These are phyloP conservation scores for Nomada fucata DNA, from an alignment of 2,888 invertebrate species.

Conservation along the genomic window DNA sequence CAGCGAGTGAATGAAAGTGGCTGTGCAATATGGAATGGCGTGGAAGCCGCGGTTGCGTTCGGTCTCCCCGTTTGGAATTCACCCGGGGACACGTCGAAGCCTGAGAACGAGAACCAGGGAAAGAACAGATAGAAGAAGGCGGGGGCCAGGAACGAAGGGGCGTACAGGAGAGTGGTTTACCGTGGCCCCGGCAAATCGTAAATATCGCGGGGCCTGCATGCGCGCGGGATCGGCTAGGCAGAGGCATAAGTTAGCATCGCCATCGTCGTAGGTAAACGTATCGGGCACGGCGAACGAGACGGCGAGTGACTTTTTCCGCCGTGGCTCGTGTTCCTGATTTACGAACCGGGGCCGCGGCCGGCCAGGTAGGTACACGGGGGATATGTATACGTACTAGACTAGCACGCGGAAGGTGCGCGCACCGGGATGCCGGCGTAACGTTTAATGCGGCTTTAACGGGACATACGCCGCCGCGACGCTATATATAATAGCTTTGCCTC, in stretches of 20 bases:
- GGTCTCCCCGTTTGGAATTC: slow-evolving; percentile 10
- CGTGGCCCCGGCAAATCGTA: slow-evolving; percentile 77
- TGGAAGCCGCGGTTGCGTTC: background rate
- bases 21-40: slow-evolving; percentile 2
- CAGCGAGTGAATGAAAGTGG: slow-evolving; percentile 18
- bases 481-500: slow-evolving; percentile 50
- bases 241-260: slow-evolving; percentile 78
- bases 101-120: slow-evolving; percentile 21
- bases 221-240: slow-evolving; percentile 73
- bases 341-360: slow-evolving; percentile 65
- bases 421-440: slow-evolving; percentile 63
- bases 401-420: slow-evolving; percentile 71
- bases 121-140: slow-evolving; percentile 19
- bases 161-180: slow-evolving; percentile 69
- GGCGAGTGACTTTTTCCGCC: slow-evolving; percentile 72
- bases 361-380: slow-evolving; percentile 66
- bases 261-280: slow-evolving; percentile 73
- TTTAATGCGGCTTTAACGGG: slow-evolving; percentile 74
- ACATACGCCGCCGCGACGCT: slow-evolving; percentile 53
- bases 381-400: slow-evolving; percentile 43
- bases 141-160: slow-evolving; percentile 25
- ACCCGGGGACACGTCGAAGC: slow-evolving; percentile 13
- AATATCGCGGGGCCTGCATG: slow-evolving; percentile 74
- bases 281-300: slow-evolving; percentile 64
- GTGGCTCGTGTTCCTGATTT: slow-evolving; percentile 79